Percentiles rank a stretch among this genome's conserved stretches.
Conservation (phyloP, 37 sponge, comb jelly and placozoan genomes). For the Agelas oroides region DNA sequence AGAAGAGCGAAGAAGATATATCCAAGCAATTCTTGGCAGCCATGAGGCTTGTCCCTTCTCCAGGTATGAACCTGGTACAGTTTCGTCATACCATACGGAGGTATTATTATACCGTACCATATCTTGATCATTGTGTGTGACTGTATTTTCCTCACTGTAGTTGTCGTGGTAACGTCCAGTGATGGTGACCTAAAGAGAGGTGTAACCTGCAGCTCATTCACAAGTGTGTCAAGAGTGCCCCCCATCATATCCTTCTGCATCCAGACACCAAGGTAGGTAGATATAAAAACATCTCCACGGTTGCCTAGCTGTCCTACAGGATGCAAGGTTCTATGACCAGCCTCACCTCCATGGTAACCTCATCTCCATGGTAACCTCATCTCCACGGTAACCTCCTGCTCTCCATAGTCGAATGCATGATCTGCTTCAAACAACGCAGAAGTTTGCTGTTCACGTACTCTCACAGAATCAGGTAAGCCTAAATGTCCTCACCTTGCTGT, state of each 20-base stretch:
- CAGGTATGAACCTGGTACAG: neutral
- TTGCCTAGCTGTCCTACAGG: no score
- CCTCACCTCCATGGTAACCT: no score
- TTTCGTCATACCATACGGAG: no score
- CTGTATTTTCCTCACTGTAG: neutral
- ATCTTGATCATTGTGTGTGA: no score
- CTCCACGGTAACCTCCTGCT: no score
- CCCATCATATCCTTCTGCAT: conserved; percentile 48
- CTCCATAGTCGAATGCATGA: conserved; percentile 40
- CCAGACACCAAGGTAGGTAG: conserved; percentile 1
- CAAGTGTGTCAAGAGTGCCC: conserved; percentile 40
- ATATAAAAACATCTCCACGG: neutral
- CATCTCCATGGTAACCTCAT: no score
- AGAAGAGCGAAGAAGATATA: no score
- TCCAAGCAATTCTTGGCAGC: conserved; percentile 2
- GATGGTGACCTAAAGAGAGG: conserved; percentile 42
- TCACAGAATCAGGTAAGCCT: conserved; percentile 42
- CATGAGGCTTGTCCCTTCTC: conserved; percentile 44
- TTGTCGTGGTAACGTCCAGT: conserved; percentile 44
- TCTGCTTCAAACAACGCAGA: conserved; percentile 7
- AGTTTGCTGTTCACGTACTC: conserved; percentile 37
- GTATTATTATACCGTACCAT: no score
- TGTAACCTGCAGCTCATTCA: conserved; percentile 37
- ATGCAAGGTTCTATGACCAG: no score
- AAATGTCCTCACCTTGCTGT: no score